Percentiles rank a stretch among this genome's conserved stretches.
Conservation (phyloP, 92 coral and sea anemone species). For the Epizoanthus rinbou region DNA sequence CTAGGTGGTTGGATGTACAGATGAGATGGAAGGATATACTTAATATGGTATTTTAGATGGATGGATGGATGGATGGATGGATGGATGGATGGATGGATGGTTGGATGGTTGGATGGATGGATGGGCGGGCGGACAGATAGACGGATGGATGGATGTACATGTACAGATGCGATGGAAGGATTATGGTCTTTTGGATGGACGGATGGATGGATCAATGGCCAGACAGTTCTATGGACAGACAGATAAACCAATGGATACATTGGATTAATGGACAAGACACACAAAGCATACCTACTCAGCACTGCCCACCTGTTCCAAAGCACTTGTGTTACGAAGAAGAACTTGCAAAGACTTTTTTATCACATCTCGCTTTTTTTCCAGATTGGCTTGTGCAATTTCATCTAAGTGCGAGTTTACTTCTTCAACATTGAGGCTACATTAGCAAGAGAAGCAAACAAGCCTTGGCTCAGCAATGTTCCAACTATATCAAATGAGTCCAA, state of each 20-base stretch:
- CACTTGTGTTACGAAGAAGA: slow-evolving; percentile 90
- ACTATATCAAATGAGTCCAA: no score
- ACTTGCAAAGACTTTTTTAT: slow-evolving; percentile 78
- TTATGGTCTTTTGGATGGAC: background rate
- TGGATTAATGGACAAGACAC: background rate
- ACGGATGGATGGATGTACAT: background rate
- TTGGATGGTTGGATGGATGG: background rate
- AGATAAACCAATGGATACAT: background rate
- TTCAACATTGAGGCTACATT: slow-evolving; percentile 68
- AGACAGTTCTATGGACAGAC: no score
- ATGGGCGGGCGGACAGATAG: background rate
- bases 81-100: background rate
- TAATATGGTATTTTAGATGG: no score
- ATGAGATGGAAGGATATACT: no score
- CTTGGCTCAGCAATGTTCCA: slow-evolving; percentile 17
- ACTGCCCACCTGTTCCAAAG: slow-evolving; percentile 84
- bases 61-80: background rate
- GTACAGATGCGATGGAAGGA: background rate
- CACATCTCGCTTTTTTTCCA: slow-evolving; percentile 83
- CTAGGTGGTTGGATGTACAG: background rate
- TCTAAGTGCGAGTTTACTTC: slow-evolving; percentile 85
- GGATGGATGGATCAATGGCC: background rate
- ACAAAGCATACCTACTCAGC: no score
- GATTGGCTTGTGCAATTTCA: slow-evolving; percentile 83
- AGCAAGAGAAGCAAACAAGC: background rate